Percentiles rank a stretch among this genome's conserved stretches.
Conservation (phyloP, 2,797 vertebrate genomes). For the Meda fulgida region DNA sequence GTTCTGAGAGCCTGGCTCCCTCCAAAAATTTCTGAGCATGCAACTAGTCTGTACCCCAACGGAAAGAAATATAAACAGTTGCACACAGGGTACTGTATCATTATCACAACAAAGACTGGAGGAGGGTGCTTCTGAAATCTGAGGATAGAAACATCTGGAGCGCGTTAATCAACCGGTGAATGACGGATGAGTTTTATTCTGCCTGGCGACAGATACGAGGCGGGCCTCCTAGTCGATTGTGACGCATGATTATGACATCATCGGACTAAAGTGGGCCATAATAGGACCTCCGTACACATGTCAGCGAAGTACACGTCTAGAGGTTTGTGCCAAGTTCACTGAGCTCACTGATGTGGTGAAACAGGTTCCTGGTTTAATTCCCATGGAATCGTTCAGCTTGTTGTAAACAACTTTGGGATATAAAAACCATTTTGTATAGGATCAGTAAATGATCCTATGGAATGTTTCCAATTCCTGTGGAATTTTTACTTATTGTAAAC, state of each 20-base stretch:
- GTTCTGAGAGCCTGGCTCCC: slow-evolving; percentile 74
- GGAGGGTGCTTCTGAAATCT: slow-evolving; percentile 84
- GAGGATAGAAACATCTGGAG: slow-evolving; percentile 90
- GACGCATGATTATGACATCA: slow-evolving; percentile 89
- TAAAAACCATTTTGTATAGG: neutral
- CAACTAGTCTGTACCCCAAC: slow-evolving; percentile 77
- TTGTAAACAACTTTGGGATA: slow-evolving; percentile 11
- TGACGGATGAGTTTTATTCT: slow-evolving; percentile 90
- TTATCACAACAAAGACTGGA: slow-evolving; percentile 87
- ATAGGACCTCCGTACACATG: slow-evolving; percentile 77
- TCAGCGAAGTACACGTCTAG: slow-evolving; percentile 7
- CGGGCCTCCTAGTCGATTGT: slow-evolving; percentile 82
- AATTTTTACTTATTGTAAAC: slow-evolving; percentile 15
- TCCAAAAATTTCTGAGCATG: slow-evolving; percentile 85
- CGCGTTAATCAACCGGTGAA: slow-evolving; percentile 87
- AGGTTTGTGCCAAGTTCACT: slow-evolving; percentile 34
- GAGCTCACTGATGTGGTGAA: slow-evolving; percentile 28
- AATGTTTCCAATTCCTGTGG: neutral
- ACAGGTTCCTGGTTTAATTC: slow-evolving; percentile 39
- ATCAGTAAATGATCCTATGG: neutral
- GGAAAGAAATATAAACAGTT: slow-evolving; percentile 87
- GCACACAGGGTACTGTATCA: slow-evolving; percentile 87
- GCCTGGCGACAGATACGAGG: slow-evolving; percentile 83
- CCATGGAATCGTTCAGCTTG: slow-evolving; percentile 8
- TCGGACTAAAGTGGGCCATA: slow-evolving; percentile 70